Percentiles rank a stretch among this genome's conserved stretches.
Conservation (phyloP, 2,113 vertebrate species). For the Rhegmatorhina hoffmannsi region DNA sequence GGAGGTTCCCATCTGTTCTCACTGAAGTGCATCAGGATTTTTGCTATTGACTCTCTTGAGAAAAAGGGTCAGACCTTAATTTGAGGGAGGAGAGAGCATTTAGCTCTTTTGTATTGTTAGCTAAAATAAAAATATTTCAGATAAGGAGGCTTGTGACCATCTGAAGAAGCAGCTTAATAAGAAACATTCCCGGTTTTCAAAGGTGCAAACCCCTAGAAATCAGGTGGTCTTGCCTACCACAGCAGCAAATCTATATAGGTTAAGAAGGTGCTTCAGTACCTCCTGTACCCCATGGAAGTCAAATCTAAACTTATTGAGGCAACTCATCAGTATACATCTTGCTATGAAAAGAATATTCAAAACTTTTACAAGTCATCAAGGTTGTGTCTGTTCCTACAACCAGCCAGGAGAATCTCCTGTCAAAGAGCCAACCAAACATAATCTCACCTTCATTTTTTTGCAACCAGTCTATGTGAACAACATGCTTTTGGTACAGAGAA, state of each 20-base stretch:
- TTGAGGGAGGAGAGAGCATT: not conserved
- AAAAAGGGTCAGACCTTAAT: not conserved
- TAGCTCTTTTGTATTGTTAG: not conserved
- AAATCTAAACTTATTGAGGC: not conserved
- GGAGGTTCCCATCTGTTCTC: constrained; percentile 2
- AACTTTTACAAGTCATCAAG: not conserved
- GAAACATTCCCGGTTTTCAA: not conserved
- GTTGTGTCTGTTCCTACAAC: not conserved
- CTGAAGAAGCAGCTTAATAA: not conserved
- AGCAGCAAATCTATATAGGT: not conserved
- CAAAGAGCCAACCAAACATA: not conserved
- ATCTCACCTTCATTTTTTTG: not conserved
- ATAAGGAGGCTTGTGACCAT: not conserved
- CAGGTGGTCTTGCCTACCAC: not conserved
- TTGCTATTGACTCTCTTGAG: not conserved
- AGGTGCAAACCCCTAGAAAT: not conserved
- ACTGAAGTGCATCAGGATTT: not conserved
- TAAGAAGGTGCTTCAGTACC: not conserved
- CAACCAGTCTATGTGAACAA: not conserved
- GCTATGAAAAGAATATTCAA: not conserved
- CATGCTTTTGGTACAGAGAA: not conserved
- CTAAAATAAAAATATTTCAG: not conserved
- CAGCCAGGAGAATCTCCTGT: not conserved
- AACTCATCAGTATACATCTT: not conserved
- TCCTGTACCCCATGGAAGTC: not conserved